Evolutionary conservation across 1,140 invertebrate genomes (phyloP).

Genomic region (Gryon sp.): DNA sequence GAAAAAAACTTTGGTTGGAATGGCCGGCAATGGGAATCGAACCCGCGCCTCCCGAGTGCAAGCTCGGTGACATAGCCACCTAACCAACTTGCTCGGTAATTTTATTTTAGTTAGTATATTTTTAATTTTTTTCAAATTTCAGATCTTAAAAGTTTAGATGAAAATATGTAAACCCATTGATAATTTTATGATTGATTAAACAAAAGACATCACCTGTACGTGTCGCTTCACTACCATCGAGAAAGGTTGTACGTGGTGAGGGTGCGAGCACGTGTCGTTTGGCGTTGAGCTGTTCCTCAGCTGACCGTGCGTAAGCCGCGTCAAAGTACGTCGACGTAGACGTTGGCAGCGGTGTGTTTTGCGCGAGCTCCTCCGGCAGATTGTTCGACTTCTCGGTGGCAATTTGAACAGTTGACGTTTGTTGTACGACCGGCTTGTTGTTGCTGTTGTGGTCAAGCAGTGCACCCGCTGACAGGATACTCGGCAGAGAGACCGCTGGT

Average conservation of each 20-base stretch:
- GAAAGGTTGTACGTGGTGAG: constrained; percentile 20
- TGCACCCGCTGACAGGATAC: constrained; percentile 37
- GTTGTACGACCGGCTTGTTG: constrained; percentile 3
- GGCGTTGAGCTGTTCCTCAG: neutral
- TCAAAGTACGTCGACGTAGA: constrained; percentile 14
- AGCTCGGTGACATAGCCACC: no score
- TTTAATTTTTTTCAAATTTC: neutral
- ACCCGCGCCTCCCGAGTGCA: no score
- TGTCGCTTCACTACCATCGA: constrained; percentile 36
- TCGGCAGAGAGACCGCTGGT: constrained; percentile 70
- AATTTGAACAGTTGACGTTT: constrained; percentile 24
- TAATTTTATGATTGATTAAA: neutral
- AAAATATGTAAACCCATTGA: no score
- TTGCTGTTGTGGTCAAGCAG: constrained; percentile 17
- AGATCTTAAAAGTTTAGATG: no score
- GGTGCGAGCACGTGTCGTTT: constrained; percentile 14
- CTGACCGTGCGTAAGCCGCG: neutral
- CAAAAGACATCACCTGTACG: constrained; percentile 29
- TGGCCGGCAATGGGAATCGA: no score
- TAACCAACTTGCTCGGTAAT: no score
- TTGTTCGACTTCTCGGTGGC: constrained; percentile 18
- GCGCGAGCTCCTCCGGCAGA: constrained; percentile 18
- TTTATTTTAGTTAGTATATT: neutral
- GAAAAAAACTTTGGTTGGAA: no score
- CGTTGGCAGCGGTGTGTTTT: constrained; percentile 29